Base-by-base conservation (phyloP, 1,140 invertebrate species). In the Trichonephila clavata region DNA sequence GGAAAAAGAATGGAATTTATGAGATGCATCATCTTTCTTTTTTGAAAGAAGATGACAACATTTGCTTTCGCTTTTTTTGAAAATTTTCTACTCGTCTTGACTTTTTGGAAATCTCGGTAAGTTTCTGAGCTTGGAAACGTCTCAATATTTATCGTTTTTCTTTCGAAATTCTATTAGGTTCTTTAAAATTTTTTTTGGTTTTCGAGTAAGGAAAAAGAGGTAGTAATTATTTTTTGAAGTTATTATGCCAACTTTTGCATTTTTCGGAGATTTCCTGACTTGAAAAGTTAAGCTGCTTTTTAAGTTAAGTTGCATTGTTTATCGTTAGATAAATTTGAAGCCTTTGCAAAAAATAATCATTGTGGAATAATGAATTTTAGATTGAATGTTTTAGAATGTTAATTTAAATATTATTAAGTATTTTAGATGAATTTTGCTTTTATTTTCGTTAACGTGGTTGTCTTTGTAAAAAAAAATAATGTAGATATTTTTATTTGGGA, bases 1-100 rank as follows among this genome's bases (percentile, higher is more conserved):
- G 68, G 71, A 4, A 77, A 77, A 20, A 77, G 71, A 68, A 27
- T 24, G 27, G 71, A 77, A 77, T 77, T 77, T 77, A 77, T 39
- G 71, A 18, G 71, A 77, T 77, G 14, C 71, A 77, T 77, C 71
- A 77, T 77, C 32, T 77, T 77, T 77, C 71, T 32, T 77, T 39
- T 77, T 77, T 77, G 71, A 18, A 20, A 39, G 7, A 77, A 77
- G 71, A 77, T 77, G 71, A 77, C 71, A 77, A 27, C 14, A 16
- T 77, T 39, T 77, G 32, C 10, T 18, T 39, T n/a, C 27, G 18
- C 18, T 77, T 18, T 39, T 32, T 77, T 77, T 77, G 18, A 18
- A 32, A 39, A 77, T 77, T 18, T 27, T 16, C 71, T 39, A 5
- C 18, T 18, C 71, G 14, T 77, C 71, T 77, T 77, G 71, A 77